These are phyloP conservation scores for Xestia c-nigrum DNA, from an alignment of 2,888 invertebrate species.

Conservation along the genomic window DNA sequence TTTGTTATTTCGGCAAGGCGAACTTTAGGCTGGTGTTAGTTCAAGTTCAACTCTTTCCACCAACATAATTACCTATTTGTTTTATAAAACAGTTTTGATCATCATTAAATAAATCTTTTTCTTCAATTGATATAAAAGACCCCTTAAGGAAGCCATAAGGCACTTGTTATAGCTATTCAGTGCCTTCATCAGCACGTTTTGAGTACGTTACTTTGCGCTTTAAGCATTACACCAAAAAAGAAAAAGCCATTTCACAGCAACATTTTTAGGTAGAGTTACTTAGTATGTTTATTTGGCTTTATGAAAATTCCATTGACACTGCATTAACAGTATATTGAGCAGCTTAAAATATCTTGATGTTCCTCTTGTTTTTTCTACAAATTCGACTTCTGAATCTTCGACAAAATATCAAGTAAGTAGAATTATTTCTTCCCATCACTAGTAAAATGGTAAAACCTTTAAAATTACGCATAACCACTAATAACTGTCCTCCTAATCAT, in stretches of 20 bases:
- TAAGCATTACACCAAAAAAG: too few species aligned
- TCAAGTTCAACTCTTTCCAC: background rate
- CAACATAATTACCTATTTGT: background rate
- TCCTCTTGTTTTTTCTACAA: background rate
- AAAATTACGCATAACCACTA: slow-evolving; percentile 38
- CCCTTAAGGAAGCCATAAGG: too few species aligned
- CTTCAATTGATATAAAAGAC: too few species aligned
- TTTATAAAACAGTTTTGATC: background rate
- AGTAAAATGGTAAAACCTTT: slow-evolving; percentile 16
- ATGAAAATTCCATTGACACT: too few species aligned
- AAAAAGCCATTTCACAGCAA: too few species aligned
- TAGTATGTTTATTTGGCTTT: too few species aligned
- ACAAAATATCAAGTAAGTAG: background rate
- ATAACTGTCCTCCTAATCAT: slow-evolving; percentile 41
- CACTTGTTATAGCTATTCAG: too few species aligned
- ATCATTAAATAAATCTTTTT: too few species aligned
- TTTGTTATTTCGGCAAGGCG: too few species aligned
- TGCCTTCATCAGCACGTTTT: too few species aligned
- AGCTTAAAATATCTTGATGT: background rate
- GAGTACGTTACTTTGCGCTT: too few species aligned
- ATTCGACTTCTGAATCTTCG: background rate
- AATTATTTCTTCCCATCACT: slow-evolving; percentile 13
- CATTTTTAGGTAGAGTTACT: too few species aligned
- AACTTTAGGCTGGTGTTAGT: background rate
- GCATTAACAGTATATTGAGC: background rate